Base-by-base conservation (phyloP, 2,888 invertebrate species). In the Anorthoa munda region DNA sequence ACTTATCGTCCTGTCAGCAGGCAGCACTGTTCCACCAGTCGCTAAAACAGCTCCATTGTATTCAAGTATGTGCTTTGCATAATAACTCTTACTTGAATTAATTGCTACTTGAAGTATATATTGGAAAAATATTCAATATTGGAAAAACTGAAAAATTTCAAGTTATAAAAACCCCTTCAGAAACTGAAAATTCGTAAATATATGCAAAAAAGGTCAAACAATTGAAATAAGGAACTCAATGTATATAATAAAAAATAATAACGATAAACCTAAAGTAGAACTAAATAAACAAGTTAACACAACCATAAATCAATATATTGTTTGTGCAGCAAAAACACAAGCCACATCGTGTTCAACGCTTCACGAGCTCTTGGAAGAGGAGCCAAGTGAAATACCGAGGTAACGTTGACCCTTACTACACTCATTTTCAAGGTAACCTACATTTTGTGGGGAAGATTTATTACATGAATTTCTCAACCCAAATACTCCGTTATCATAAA, bases 291-390 rank as follows among this genome's bases (percentile, higher is more conserved):
- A 31, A 39, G 13, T 31, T 12, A 73, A 45, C 7, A 15, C 2
- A 46, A 13, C 2, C 7, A 13, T 18, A 0, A 39, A 51, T 73
- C n/a, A 31, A 39, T 39, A 60, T 59, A 77, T 76, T 89, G 63
- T 88, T 81, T 70, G 65, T 82, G 75, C 91, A 96, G 96, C 96
- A 72, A 93, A 94, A 91, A 95, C 96, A 59, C 96, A 96, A 88
- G 96, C 96, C 63, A 96, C 96, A 15, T 96, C 96, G 70, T 96
- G 96, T 91, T 96, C 96, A 53, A 96, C 96, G 56, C 94, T 96
- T 55, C 96, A 96, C 87, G 96, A 96, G 89, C 92, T 96, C 77
- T 90, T 95, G 77, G 96, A 95, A 88, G 96, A 96, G 86, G 95
- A 96, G 79, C 93, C 95, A n/a, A 93, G 89, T 87, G 96, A 96